These are phyloP conservation scores for Paradoxurus hermaphroditus DNA, from an alignment of 2,113 vertebrate genomes.

Conservation along the genomic window DNA sequence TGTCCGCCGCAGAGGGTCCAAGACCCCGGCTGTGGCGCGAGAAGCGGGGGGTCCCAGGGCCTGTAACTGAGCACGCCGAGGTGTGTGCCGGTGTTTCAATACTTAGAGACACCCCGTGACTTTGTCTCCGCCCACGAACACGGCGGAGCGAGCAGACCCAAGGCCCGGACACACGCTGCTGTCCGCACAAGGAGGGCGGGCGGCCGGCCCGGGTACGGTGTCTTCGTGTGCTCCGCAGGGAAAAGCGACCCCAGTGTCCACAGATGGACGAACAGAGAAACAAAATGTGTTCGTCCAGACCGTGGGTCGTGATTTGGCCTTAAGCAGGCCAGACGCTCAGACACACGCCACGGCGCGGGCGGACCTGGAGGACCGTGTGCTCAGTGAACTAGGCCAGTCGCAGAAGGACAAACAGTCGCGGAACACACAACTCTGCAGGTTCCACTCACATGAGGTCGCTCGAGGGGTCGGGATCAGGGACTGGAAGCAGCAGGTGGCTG, in stretches of 20 bases:
- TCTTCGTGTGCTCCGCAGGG: not conserved
- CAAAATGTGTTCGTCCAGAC: not conserved
- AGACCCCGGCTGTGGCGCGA: no score
- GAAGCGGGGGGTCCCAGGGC: no score
- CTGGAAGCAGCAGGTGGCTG: not conserved
- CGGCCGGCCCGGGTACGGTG: rapidly evolving
- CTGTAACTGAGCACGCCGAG: not conserved
- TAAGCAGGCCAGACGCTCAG: not conserved
- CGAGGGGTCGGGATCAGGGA: not conserved
- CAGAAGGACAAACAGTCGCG: no score
- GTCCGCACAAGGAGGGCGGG: not conserved
- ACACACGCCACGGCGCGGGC: not conserved
- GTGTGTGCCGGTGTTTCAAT: not conserved
- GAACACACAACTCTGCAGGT: rapidly evolving
- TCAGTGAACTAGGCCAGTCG: not conserved
- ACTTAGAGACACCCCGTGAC: not conserved
- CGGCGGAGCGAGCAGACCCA: not conserved
- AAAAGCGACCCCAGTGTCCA: no score
- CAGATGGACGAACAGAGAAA: not conserved
- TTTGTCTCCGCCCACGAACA: not conserved
- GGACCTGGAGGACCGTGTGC: not conserved
- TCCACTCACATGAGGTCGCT: not conserved
- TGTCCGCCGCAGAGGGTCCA: no score
- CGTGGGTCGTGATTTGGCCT: not conserved
- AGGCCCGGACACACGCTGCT: rapidly evolving